Evolutionary conservation across 1,140 invertebrate species (phyloP).

Genomic region (Heliothis subflexa): DNA sequence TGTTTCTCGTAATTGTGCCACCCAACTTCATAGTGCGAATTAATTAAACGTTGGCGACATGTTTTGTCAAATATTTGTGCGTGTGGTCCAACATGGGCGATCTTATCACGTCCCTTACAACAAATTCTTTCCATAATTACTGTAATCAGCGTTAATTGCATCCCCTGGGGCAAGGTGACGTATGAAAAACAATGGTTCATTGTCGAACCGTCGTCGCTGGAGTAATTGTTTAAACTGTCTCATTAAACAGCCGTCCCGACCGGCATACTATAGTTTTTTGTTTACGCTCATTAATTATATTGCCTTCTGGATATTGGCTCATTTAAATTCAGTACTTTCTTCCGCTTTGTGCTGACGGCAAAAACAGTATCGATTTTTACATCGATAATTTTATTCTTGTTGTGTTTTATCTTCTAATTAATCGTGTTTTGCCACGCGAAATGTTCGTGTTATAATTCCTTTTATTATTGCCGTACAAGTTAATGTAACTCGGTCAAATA

Average conservation of each 20-base stretch:
- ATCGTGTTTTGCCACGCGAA: conserved; percentile 39
- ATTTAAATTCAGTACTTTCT: conserved; percentile 35
- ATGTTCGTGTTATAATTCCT: conserved; percentile 28
- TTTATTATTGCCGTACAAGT: conserved; percentile 32
- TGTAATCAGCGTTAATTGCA: conserved; percentile 42
- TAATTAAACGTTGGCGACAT: conserved; percentile 34
- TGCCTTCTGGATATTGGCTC: conserved; percentile 25
- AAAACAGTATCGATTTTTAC: conserved; percentile 30
- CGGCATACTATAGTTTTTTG: conserved; percentile 30
- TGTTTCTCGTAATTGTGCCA: conserved; percentile 21
- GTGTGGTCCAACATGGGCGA: conserved; percentile 44
- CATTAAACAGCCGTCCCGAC: conserved; percentile 33
- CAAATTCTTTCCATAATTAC: conserved; percentile 42
- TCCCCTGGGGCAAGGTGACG: conserved; percentile 35
- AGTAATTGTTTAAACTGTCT: conserved; percentile 45
- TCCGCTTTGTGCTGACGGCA: conserved; percentile 5
- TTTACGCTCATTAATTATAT: conserved; percentile 42
- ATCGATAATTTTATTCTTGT: conserved; percentile 34
- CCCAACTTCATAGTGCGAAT: conserved; percentile 34
- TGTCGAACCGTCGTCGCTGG: conserved; percentile 39
- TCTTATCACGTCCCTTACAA: conserved; percentile 10
- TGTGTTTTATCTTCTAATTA: conserved; percentile 38
- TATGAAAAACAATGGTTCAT: conserved; percentile 48
- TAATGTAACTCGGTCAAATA: conserved; percentile 6
- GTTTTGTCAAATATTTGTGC: conserved; percentile 37